Evolutionary conservation across 2,888 invertebrate genomes (phyloP), one percentile per base, ranked within the genome.

Genomic region (Linnaemya vulpina): DNA sequence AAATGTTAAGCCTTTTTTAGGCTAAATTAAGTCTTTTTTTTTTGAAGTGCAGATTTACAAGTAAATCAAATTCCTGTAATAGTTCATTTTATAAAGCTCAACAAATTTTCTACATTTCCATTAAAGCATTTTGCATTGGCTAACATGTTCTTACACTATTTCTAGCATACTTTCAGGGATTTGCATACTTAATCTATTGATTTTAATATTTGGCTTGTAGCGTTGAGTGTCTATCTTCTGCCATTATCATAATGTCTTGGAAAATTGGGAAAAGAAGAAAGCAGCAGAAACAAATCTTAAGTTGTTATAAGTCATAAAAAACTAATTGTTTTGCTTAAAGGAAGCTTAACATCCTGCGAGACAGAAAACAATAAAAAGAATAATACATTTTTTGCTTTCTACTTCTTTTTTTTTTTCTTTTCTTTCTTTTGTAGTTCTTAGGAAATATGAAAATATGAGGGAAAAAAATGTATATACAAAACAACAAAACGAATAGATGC

Each of bases 391-490:
- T 65, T 38, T 25, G 30, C 67, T 51, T 15, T 22, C 17, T 7
- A 4, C 2, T 22, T 3, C 5, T 43, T 65, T 53, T 63, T 40
- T n/a, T n/a, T n/a, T n/a, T n/a, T n/a, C n/a, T n/a, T n/a, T n/a
- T n/a, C n/a, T n/a, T n/a, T n/a, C 5, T 62, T 62, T 58, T 35
- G 9, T 25, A 46, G 15, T 55, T 20, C 60, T 70, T 84, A 67
- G 58, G 67, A 80, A 80, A 77, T 62, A 77, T 55, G 46, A 67
- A 76, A 76, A 76, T 49, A 13, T 13, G 15, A 5, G 40, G 9
- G 4, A 3, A 49, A 51, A 88, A 90, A 89, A 88, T 89, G 87
- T 89, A 88, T 87, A 87, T 87, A 88, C 87, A 88, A 90, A 87
- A 53, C 35, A 46, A 55, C 22, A 35, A 55, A 46, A 55, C 10